Evolutionary conservation across 2,113 vertebrate species (phyloP), one percentile per base, ranked within the genome.

Genomic region (Laticauda laticaudata): DNA sequence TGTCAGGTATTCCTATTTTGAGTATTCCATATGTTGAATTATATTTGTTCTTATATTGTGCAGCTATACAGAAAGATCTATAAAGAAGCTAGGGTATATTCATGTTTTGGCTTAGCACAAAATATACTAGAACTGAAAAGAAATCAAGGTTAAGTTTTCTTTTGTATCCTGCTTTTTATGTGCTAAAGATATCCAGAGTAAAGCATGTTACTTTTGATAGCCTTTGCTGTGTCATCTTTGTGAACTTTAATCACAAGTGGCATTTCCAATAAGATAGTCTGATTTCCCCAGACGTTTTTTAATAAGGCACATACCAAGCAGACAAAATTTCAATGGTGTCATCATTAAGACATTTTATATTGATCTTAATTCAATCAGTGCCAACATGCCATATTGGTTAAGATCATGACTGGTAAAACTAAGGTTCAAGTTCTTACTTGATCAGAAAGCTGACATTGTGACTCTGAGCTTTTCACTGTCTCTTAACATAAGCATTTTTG

Each of bases 291-390:
- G 45, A 93, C 9, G 54, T 93, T 57, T 85, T 86, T 21, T 85
- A 56, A 34, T 0, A 0, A 91, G 6, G 23, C 21, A 86, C 69
- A 39, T 90, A 54, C 54, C 43, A 85, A 14, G 89, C 24, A 2
- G 43, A 56, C 59, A 57, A 45, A 57, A 54, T 11, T 93, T 61
- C 55, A 93, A 56, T 90, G 88, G 1, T 91, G 85, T 6, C 48
- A 15, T 87, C 90, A 39, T 81, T 81, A 81, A 56, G 57, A 86
- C 48, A 87, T 29, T 86, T 94, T 54, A 87, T 55, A 1, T 56
- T 54, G 61, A 91, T 43, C 88, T 88, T 64, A 92, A 92, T 59
- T 94, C 51, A 57, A 87, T 94, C 69, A 39, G 34, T 81, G 34
- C 69, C 69, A 39, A 81, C 6, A 39, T 81, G 69, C n/a, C 69